phyloP scores from a whole-genome alignment of 2,113 vertebrate genomes.

The Nyctereutes procyonoides region DNA sequence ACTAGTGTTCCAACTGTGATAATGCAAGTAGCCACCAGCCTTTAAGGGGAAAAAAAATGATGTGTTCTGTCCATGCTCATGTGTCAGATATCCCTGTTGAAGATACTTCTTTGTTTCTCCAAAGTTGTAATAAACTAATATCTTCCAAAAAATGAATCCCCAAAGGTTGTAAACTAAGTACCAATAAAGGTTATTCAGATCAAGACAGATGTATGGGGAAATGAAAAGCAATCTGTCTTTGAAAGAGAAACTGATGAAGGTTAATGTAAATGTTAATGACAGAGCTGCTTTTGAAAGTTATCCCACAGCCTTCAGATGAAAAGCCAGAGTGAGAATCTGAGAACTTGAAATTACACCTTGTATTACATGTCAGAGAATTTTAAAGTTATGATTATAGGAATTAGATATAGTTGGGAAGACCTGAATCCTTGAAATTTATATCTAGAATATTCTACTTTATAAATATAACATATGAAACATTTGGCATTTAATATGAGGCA shows the following conservation, averaged over 20 bases:
- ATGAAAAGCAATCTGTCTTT: slow-evolving; percentile 58
- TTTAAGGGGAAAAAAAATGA: neutral
- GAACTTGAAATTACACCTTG: slow-evolving; percentile 55
- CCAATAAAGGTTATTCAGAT: neutral
- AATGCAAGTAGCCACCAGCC: neutral
- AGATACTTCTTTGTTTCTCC: neutral
- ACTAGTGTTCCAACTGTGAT: neutral
- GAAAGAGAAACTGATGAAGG: slow-evolving; percentile 52
- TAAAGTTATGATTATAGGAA: slow-evolving; percentile 47
- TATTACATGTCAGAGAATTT: slow-evolving; percentile 28
- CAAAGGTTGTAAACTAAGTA: neutral
- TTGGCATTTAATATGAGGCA: slow-evolving; percentile 16
- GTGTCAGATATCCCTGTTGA: neutral
- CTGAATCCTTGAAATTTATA: neutral
- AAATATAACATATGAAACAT: neutral
- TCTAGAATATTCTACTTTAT: neutral
- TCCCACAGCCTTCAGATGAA: neutral
- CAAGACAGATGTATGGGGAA: neutral
- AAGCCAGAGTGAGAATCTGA: neutral
- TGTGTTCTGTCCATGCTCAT: neutral
- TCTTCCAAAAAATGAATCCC: neutral
- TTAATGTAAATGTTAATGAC: slow-evolving; percentile 66
- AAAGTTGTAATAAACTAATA: neutral
- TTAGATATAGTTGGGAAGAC: neutral
- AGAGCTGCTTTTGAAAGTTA: slow-evolving; percentile 46